phyloP scores from a whole-genome alignment of 23 tunicate genomes.

The Styela plicata region DNA sequence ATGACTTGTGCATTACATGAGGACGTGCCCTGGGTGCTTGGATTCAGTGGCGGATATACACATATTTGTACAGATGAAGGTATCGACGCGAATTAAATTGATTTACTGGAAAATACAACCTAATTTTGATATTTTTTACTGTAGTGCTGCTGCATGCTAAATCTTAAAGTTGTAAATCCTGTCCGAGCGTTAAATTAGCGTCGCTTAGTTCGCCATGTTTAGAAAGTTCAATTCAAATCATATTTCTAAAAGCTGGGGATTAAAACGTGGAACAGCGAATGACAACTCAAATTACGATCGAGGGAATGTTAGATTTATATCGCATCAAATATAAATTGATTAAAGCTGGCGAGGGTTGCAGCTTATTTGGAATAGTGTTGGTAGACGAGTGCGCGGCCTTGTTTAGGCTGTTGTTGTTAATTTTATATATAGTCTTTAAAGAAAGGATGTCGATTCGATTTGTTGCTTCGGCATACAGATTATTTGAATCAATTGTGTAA shows the following conservation, averaged over 20 bases:
- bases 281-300: neutral
- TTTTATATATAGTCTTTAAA: neutral
- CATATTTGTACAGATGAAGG: too few species aligned
- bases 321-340: neutral
- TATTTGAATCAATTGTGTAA: too few species aligned
- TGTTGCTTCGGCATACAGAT: too few species aligned
- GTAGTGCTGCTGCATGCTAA: neutral
- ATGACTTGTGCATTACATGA: too few species aligned
- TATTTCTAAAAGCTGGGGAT: neutral
- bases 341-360: too few species aligned
- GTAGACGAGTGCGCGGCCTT: neutral
- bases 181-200: neutral
- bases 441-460: too few species aligned
- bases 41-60: too few species aligned
- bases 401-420: neutral
- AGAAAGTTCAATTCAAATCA: neutral
- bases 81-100: too few species aligned
- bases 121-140: too few species aligned
- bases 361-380: too few species aligned
- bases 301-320: neutral
- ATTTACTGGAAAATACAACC: too few species aligned
- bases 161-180: neutral
- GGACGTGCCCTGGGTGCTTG: too few species aligned
- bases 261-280: neutral
- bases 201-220: neutral